Conservation (phyloP, 2,888 invertebrate genomes). For the Catocala nupta region DNA sequence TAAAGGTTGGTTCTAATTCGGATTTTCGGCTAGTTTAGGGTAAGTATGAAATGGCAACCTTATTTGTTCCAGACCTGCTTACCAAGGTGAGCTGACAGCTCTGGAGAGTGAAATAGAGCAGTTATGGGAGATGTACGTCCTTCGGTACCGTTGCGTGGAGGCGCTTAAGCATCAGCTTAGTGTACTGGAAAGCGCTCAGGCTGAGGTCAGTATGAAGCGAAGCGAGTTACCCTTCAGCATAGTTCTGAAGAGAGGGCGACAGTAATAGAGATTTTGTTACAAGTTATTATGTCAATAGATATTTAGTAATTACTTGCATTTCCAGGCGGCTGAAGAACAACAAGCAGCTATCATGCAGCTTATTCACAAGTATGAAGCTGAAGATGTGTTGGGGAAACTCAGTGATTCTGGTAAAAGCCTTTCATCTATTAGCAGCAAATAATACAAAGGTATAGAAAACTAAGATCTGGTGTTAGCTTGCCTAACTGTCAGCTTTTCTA, state of each 20-base stretch:
- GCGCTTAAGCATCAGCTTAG: slow-evolving; percentile 95
- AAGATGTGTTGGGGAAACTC: slow-evolving; percentile 83
- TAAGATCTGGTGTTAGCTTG: too few species aligned
- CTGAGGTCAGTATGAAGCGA: slow-evolving; percentile 75
- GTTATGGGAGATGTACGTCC: slow-evolving; percentile 95
- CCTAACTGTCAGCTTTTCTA: too few species aligned
- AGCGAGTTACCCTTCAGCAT: not conserved
- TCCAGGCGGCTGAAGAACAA: slow-evolving; percentile 90
- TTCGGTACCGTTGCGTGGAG: slow-evolving; percentile 95
- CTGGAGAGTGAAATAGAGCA: slow-evolving; percentile 94
- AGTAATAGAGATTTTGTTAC: too few species aligned
- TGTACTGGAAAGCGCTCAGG: slow-evolving; percentile 92
- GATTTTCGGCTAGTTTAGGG: too few species aligned
- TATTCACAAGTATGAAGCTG: slow-evolving; percentile 86
- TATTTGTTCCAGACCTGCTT: slow-evolving; percentile 91
- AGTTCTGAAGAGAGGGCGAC: not conserved
- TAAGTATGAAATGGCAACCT: too few species aligned
- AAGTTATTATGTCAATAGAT: too few species aligned
- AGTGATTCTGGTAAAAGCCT: slow-evolving; percentile 76
- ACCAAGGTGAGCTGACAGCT: slow-evolving; percentile 97
- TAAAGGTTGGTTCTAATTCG: too few species aligned
- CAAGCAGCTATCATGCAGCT: slow-evolving; percentile 87
- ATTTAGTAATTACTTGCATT: not conserved
- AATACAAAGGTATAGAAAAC: too few species aligned
- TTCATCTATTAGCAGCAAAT: not conserved